Base-by-base conservation (phyloP, 2,888 invertebrate species). In the Tuta absoluta region DNA sequence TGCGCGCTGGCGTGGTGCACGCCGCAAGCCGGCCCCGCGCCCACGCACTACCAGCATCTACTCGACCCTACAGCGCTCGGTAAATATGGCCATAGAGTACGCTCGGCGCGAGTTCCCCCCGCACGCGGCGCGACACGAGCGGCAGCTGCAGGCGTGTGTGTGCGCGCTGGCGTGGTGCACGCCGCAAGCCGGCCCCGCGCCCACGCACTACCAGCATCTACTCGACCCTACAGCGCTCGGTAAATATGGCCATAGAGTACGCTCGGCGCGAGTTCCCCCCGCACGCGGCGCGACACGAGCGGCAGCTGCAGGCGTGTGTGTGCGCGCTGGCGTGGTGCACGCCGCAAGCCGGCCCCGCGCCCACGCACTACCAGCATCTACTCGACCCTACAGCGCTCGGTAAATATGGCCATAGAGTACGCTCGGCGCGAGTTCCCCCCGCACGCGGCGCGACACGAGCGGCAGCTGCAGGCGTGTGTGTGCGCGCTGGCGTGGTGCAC, bases 21-120 rank as follows among this genome's bases (percentile, higher is more conserved):
- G 72, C 84, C 72, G 86, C 3, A 5, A 2, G 28, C 87, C 66
- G 81, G 81, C 65, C 80, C 86, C 48, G 75, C 89, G 69, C 87
- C 89, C 7, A 33, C 67, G 17, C 75, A 76, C 67, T 90, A 90
- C 82, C 74, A 71, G 8, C 83, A 80, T 10, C 83, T 90, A 71
- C 84, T 90, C 33, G 86, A 86, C 72, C 79, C 79, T 4, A 69
- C 69, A 63, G 88, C 86, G 65, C 77, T 85, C 12, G 63, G 64
- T 64, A 12, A 51, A 21, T 17, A 51, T 2, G 4, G 8, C 5
- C 14, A 2, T 91, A 81, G 87, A 89, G 85, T 84, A 87, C 45
- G 45, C 80, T 81, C 75, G 83, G 41, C 93, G 93, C 68, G 94
- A 97, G 91, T 96, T 99, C 84, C 95, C 96, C 24, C 95, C 95